Evolutionary conservation across 2,797 vertebrate genomes (phyloP).

Genomic region (Neosilurus mollespiculum): DNA sequence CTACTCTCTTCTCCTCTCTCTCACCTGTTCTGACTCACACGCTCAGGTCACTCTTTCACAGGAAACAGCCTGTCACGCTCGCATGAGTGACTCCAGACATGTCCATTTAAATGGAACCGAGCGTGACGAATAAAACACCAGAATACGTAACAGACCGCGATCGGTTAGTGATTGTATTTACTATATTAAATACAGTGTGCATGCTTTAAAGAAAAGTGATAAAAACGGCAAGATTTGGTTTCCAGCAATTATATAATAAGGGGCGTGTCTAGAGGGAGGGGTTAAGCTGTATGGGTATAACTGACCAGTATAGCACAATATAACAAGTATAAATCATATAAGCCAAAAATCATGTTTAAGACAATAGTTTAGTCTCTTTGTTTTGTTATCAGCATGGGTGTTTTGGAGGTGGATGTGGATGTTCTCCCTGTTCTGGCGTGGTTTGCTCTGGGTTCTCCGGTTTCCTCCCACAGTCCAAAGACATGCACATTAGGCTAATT

Average conservation of each 20-base stretch:
- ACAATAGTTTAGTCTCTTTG: not conserved
- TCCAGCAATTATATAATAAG: not conserved
- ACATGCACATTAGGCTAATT: too few relatives aligned
- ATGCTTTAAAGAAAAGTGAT: not conserved
- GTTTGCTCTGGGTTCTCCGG: too few relatives aligned
- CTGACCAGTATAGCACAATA: not conserved
- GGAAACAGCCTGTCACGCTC: constrained; percentile 15
- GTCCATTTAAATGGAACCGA: constrained; percentile 1
- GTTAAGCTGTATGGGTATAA: not conserved
- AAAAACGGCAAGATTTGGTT: not conserved
- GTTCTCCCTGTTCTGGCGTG: too few relatives aligned
- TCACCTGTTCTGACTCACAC: constrained; percentile 11
- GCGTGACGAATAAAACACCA: not conserved
- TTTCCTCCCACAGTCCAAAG: too few relatives aligned
- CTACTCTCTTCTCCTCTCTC: not conserved
- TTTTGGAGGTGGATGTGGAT: not conserved
- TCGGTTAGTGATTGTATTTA: not conserved
- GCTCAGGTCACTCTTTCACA: not conserved
- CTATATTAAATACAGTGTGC: too few relatives aligned
- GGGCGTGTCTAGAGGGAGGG: too few relatives aligned
- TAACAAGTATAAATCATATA: not conserved
- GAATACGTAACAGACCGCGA: not conserved
- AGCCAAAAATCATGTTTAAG: not conserved
- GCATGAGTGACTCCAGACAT: not conserved
- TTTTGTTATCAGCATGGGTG: not conserved